A percentile compares a stretch with the other conserved stretches of the same genome.
Evolutionary conservation across 2,113 vertebrate genomes (phyloP).

Genomic region (Motacilla alba): DNA sequence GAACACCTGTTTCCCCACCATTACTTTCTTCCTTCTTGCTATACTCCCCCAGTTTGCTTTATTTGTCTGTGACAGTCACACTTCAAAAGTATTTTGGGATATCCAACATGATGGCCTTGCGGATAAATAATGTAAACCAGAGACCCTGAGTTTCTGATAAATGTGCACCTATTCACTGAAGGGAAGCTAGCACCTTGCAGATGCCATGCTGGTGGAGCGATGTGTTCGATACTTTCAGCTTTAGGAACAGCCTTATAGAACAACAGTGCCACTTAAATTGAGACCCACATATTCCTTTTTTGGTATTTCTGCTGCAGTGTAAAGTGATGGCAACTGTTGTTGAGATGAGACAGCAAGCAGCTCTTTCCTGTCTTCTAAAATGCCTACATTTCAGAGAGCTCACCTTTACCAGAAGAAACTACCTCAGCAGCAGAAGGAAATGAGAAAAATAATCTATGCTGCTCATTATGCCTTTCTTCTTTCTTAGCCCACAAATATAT

Average conservation of each 20-base stretch:
- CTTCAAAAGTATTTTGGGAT: not conserved
- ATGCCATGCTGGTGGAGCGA: not conserved
- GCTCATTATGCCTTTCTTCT: not conserved
- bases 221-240: not conserved
- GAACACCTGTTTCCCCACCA: not conserved
- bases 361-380: not conserved
- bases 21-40: not conserved
- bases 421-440: not conserved
- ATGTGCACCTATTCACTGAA: not conserved
- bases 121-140: not conserved
- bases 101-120: not conserved
- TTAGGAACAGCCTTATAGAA: not conserved
- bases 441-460: not conserved
- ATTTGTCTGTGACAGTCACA: not conserved
- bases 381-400: not conserved
- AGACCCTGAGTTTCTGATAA: not conserved
- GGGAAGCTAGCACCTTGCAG: not conserved
- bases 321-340: not conserved
- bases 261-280: not conserved
- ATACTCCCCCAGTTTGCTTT: not conserved
- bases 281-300: not conserved
- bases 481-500: not conserved
- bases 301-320: not conserved
- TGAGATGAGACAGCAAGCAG: not conserved
- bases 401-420: not conserved